Conservation (phyloP, 2,888 invertebrate species). For the Megamerina dolium region DNA sequence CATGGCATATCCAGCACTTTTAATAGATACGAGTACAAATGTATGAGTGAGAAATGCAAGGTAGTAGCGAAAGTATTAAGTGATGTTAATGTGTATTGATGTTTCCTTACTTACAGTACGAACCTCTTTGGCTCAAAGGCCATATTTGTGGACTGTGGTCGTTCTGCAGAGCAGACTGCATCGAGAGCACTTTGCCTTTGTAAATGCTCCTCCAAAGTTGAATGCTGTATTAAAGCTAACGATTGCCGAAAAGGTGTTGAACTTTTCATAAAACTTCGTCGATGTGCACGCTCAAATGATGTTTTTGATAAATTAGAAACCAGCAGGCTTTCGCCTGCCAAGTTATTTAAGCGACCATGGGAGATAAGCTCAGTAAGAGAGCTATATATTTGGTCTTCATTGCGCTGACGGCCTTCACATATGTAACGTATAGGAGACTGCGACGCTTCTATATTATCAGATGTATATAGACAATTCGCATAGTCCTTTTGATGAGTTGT, state of each 20-base stretch:
- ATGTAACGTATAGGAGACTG: too few species aligned
- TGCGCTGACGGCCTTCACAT: neutral
- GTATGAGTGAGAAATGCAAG: too few species aligned
- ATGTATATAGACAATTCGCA: slow-evolving; percentile 27
- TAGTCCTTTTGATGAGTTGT: slow-evolving; percentile 25
- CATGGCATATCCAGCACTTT: too few species aligned
- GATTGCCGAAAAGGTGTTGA: slow-evolving; percentile 41
- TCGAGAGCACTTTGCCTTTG: neutral
- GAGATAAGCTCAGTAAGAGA: slow-evolving; percentile 32
- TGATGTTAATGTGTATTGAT: too few species aligned
- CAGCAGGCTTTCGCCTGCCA: slow-evolving; percentile 15
- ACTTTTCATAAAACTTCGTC: slow-evolving; percentile 41
- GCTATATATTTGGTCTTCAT: slow-evolving; percentile 16
- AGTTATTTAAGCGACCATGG: slow-evolving; percentile 29
- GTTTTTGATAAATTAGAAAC: slow-evolving; percentile 35
- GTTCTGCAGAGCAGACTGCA: slow-evolving; percentile 12
- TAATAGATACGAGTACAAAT: too few species aligned
- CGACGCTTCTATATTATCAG: slow-evolving; percentile 22
- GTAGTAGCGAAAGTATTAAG: too few species aligned
- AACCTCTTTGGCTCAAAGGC: slow-evolving; percentile 44
- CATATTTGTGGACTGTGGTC: slow-evolving; percentile 41
- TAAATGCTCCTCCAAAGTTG: slow-evolving; percentile 13
- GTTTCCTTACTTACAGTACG: too few species aligned
- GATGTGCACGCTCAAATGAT: slow-evolving; percentile 47
- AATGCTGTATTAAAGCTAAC: slow-evolving; percentile 30